Evolutionary conservation across 2,113 vertebrate genomes (phyloP), one percentile per base, ranked within the genome.

Genomic region (Carassius gibelio): DNA sequence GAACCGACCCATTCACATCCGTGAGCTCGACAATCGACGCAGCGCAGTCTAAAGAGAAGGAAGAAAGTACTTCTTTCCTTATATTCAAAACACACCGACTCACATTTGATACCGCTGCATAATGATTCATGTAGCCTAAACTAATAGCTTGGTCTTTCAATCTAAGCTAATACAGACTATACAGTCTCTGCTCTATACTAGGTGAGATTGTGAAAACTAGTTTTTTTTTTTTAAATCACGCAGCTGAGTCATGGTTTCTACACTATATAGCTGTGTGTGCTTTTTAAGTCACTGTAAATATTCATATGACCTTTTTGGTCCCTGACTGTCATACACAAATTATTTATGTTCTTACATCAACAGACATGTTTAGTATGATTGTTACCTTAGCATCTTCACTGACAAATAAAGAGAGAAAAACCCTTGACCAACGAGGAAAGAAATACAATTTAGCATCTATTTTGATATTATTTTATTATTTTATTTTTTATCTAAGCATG

Each of bases 1-100:
- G 94, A 94, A 90, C 19, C 38, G 61, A 50, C 23, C 88, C n/a
- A 7, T 17, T 68, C 52, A 10, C 81, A 45, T 79, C 86, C 64
- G 92, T 94, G 90, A 81, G 84, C 91, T 93, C 93, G 83, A 90
- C 86, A 77, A 89, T 61, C 57, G 57, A 61, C 21, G 7, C 19
- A 21, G 57, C 19, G 57, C 57, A 59, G 19, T 94, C 92, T 5
- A 36, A 52, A 6, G 23, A 26, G 21, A 50, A 75, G 3, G n/a
- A 52, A 52, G 23, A 75, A 75, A 23, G 11, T 23, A 75, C 38
- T 2, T 30, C 7, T 75, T 30, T 75, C 21, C 45, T 45, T n/a
- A 14, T 38, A 21, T 38, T 71, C 34, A 38, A 71, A 38, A 71
- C 34, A 21, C 68, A 21, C 17, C 8, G 34, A 2, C 17, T 71